These are phyloP conservation scores for Drosophila baimaii DNA, from an alignment of 1,140 invertebrate genomes.

Conservation along the genomic window DNA sequence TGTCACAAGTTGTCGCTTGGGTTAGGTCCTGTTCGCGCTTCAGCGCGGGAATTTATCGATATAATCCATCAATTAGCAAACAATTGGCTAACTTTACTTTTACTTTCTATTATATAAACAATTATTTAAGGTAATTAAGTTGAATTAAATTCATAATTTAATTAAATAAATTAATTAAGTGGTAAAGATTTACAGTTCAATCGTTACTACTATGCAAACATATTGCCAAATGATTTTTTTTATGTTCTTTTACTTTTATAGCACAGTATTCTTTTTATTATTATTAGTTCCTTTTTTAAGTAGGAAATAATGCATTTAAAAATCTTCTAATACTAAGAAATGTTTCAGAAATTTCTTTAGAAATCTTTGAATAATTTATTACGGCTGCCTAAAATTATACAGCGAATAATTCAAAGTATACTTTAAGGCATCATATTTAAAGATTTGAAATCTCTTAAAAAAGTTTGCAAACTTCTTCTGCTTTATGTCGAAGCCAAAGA, in stretches of 20 bases:
- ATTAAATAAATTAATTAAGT: too few species aligned
- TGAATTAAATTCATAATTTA: slow-evolving; percentile 16
- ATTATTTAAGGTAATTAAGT: slow-evolving; percentile 6
- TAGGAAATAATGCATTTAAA: too few species aligned
- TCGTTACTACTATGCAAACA: background rate
- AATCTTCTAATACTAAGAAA: background rate
- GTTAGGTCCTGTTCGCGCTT: background rate
- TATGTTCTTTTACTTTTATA: too few species aligned
- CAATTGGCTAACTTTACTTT: slow-evolving; percentile 8
- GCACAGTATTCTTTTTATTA: background rate
- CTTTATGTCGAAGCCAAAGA: too few species aligned
- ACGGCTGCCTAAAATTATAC: too few species aligned
- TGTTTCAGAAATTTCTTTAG: background rate
- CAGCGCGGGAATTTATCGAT: background rate
- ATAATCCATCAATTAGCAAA: slow-evolving; percentile 29
- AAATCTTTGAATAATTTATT: too few species aligned
- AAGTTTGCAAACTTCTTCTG: too few species aligned
- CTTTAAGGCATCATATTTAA: too few species aligned
- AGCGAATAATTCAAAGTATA: too few species aligned
- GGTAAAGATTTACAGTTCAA: too few species aligned
- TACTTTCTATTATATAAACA: background rate
- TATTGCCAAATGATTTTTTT: background rate
- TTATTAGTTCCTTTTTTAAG: background rate
- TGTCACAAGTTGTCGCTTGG: background rate
- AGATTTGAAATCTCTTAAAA: too few species aligned